Base-by-base conservation (phyloP, 2,797 vertebrate genomes). In the Setipinna tenuifilis region DNA sequence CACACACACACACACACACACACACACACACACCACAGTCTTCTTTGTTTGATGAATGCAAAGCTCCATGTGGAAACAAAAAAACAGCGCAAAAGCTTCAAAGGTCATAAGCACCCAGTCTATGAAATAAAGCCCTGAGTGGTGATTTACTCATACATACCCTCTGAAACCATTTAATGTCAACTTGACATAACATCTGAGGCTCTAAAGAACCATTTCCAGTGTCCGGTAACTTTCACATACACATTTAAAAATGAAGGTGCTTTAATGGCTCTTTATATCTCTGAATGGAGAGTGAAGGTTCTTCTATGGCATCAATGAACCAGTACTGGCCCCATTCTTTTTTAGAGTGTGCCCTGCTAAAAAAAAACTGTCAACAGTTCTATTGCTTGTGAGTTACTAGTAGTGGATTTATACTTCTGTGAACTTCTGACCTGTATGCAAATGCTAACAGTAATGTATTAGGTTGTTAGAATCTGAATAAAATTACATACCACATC, bases 1-100 rank as follows among this genome's bases (percentile, higher is more conserved):
- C 71, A 78, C 71, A 68, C 81, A 75, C 17, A 78, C 82, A 78
- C 81, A 71, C 84, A 65, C 41, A 75, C 68, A 75, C 68, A 41
- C 31, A 31, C 31, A 19, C 68, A 75, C 31, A 21, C 71, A 78
- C 35, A 41, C 71, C 65, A 78, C 16, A 41, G 17, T 44, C 71
- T 78, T 78, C 12, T 44, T 35, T 78, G 31, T 78, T 6, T 21
- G 71, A 41, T 44, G 9, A 44, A 75, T 19, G 31, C 71, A 44
- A 78, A 78, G 31, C 71, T 19, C 35, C 31, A 44, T 41, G 71
- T 7, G 31, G 28, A 41, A 21, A 78, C 17, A 78, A 78, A 35
- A 71, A 19, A 78, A 41, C 71, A 21, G 3, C 3, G 31, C 71
- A 78, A 44, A 78, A 17, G 16, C 35, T 78, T 78, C 71, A 44